Percentiles rank a stretch among this genome's conserved stretches.
Conservation (phyloP, 2,888 invertebrate genomes). For the Drosophila bunnanda region DNA sequence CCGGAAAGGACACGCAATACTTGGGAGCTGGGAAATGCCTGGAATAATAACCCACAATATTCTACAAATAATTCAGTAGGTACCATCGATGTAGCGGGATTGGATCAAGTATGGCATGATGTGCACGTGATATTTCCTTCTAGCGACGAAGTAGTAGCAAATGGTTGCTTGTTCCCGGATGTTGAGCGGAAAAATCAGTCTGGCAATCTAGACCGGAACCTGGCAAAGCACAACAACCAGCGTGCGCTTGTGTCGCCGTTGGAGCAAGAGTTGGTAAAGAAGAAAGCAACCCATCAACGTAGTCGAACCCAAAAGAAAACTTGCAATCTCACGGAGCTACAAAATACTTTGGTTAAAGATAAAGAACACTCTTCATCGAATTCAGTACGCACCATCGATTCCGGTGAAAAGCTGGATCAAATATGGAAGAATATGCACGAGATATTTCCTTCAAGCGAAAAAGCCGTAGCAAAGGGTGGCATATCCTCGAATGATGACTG, state of each 20-base stretch:
- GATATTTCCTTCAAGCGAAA: not conserved
- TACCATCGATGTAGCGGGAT: no score
- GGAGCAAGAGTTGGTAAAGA: not conserved
- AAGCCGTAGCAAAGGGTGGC: not conserved
- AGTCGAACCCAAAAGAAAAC: not conserved
- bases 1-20: no score
- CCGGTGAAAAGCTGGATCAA: not conserved
- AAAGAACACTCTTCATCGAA: no score
- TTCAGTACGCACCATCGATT: not conserved
- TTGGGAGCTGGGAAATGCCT: no score
- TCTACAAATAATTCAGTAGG: no score
- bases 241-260: not conserved
- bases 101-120: not conserved
- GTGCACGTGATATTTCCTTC: not conserved
- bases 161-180: no score
- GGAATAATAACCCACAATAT: no score
- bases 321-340: not conserved
- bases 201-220: no score
- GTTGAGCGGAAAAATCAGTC: no score
- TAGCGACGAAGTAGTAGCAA: no score
- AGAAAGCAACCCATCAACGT: not conserved
- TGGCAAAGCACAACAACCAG: no score
- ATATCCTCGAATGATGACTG: no score
- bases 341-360: not conserved
- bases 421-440: not conserved